Base-by-base conservation (phyloP, 1,140 invertebrate species). In the Drosophila carrolli region DNA sequence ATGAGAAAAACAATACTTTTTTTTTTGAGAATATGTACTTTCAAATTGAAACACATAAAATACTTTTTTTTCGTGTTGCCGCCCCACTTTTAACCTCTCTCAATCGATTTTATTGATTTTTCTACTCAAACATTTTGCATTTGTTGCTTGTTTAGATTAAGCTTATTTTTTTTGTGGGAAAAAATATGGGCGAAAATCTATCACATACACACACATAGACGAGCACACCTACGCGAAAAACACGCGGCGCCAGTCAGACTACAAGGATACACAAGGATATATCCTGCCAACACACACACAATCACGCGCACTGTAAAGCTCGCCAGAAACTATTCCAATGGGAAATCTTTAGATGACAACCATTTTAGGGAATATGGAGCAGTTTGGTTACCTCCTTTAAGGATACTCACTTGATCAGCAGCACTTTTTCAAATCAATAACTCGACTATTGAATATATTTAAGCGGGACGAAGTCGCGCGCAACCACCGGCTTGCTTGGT, bases 161-260 rank as follows among this genome's bases (percentile, higher is more conserved):
- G 29, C 4, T 8, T 14, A 16, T 6, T 14, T 13, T 40, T 40
- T 47, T 41, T 46, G 4, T 13, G 13, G 41, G 37, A 4, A 43
- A 61, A 62, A 53, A 44, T 53, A 58, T 72, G 50, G 32, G 38
- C 16, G 58, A 75, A 79, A 67, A 56, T 68, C 37, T 65, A 68
- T 54, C 58, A 58, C 50, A 58, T 41, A 48, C n/a, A 46, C 51
- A 70, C 51, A 74, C 50, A 50, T 29, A 5, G 29, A 5, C 4
- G 14, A 53, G 14, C 57, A 63, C 73, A 48, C 79, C 73, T 62
- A 78, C 75, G 75, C 79, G 61, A 72, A 71, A 74, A 81, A 78
- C 84, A 89, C 84, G 84, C 84, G 84, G 84, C 84, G 84, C 84
- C 84, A 84, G 77, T 66, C 76, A 78, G 83, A 88, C 84, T 90